Percentiles rank a stretch among this genome's conserved stretches.
Conservation (phyloP, 2,797 vertebrate genomes). For the Intellagama lesueurii region DNA sequence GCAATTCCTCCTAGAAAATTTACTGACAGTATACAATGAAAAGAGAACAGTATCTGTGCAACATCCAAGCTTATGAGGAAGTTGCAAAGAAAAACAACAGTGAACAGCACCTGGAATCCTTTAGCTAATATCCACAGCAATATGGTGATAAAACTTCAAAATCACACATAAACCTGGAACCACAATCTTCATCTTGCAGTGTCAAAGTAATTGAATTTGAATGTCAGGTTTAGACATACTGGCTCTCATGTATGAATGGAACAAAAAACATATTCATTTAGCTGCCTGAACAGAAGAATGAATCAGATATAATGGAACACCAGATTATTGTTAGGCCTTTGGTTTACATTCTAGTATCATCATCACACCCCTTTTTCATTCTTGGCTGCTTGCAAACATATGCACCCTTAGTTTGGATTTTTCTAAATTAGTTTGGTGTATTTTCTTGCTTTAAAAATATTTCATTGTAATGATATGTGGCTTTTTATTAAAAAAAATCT, state of each 20-base stretch:
- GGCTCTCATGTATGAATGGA: constrained; percentile 2
- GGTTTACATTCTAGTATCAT: neutral
- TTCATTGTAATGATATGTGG: too few species aligned
- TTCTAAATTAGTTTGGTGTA: neutral
- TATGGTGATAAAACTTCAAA: constrained; percentile 19
- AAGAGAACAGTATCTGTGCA: neutral
- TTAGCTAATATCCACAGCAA: constrained; percentile 17
- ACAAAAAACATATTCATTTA: constrained; percentile 10
- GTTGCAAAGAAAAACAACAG: neutral
- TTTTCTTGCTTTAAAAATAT: neutral
- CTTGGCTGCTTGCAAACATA: neutral
- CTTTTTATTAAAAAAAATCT: too few species aligned
- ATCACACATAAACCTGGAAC: neutral
- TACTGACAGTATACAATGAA: neutral
- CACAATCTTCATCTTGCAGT: constrained; percentile 20
- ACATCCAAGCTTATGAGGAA: neutral
- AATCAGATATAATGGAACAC: constrained; percentile 21
- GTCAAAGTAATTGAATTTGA: constrained; percentile 33
- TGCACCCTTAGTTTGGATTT: neutral
- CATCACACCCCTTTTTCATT: neutral
- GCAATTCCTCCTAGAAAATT: neutral
- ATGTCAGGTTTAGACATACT: constrained; percentile 24
- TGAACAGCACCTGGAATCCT: neutral
- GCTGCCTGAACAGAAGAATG: neutral
- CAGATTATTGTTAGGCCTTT: constrained; percentile 1